phyloP scores from a whole-genome alignment of 2,797 vertebrate genomes.

The Loriculus beryllinus region DNA sequence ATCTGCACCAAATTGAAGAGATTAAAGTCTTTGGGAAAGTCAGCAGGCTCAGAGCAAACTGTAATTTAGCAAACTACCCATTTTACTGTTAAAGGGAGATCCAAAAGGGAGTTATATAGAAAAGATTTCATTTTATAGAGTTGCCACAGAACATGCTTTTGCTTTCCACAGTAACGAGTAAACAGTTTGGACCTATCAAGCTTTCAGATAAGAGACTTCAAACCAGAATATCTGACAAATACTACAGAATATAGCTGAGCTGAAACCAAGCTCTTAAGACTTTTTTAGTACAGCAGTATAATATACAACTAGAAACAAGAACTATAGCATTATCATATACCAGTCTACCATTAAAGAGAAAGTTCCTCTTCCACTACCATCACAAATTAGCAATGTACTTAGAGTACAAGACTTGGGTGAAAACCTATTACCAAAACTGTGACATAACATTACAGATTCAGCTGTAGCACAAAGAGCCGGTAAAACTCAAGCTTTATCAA shows the following conservation, averaged over 20 bases:
- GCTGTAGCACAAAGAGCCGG: not conserved
- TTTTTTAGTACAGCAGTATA: not conserved
- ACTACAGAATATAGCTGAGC: accelerated
- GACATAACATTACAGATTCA: not conserved
- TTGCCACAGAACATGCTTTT: not conserved
- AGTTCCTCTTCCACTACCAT: not conserved
- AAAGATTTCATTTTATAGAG: not conserved
- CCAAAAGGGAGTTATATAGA: not conserved
- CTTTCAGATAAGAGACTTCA: not conserved
- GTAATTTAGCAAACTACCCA: not conserved
- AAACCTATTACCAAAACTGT: not conserved
- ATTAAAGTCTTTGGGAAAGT: not conserved
- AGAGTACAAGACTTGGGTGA: accelerated
- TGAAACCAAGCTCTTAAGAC: not conserved
- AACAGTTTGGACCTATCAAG: not conserved
- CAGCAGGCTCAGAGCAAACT: accelerated
- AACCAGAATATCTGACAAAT: not conserved
- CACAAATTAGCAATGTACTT: accelerated
- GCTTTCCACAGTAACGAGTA: not conserved
- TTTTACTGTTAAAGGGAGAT: not conserved
- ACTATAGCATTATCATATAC: accelerated
- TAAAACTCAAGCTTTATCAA: not conserved
- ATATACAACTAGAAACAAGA: not conserved
- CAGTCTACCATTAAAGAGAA: not conserved
- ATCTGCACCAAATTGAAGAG: not conserved